Conservation (phyloP, 2,888 invertebrate genomes). For the Sarcophaga rosellei region DNA sequence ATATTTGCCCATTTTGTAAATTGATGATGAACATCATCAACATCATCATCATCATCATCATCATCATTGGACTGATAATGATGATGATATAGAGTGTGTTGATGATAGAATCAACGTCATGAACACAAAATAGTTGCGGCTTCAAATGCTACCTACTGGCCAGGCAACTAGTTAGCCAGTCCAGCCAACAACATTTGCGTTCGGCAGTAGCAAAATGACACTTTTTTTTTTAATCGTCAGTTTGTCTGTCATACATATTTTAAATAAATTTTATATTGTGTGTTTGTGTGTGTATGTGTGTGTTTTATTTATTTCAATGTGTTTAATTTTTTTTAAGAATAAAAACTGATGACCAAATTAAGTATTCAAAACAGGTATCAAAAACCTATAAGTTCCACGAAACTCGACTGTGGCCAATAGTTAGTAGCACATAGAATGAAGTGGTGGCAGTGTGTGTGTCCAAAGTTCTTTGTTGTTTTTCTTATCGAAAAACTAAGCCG, state of each 20-base stretch:
- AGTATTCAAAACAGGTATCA: slow-evolving; percentile 67
- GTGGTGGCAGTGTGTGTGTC: slow-evolving; percentile 21
- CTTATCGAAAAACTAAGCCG: slow-evolving; percentile 64
- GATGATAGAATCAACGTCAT: slow-evolving; percentile 61
- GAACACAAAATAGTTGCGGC: slow-evolving; percentile 13
- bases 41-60: slow-evolving; percentile 29
- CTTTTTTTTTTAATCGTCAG: slow-evolving; percentile 33
- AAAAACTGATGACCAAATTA: slow-evolving; percentile 63
- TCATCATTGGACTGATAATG: background rate
- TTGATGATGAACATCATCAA: slow-evolving; percentile 62
- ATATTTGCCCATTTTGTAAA: slow-evolving; percentile 50
- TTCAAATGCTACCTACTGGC: background rate
- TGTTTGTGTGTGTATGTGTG: slow-evolving; percentile 20
- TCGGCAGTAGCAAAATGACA: slow-evolving; percentile 45
- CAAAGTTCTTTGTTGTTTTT: slow-evolving; percentile 35
- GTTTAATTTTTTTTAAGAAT: slow-evolving; percentile 49
- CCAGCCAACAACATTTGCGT: background rate
- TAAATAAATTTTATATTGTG: background rate
- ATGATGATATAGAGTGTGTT: slow-evolving; percentile 52
- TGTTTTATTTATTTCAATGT: slow-evolving; percentile 45
- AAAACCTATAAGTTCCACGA: slow-evolving; percentile 68
- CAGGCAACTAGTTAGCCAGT: background rate
- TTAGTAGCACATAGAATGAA: slow-evolving; percentile 22
- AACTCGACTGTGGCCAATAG: slow-evolving; percentile 39
- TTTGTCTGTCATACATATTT: slow-evolving; percentile 17